These are phyloP conservation scores for Gymnocypris eckloni DNA, from an alignment of 2,797 vertebrate genomes.

Conservation along the genomic window DNA sequence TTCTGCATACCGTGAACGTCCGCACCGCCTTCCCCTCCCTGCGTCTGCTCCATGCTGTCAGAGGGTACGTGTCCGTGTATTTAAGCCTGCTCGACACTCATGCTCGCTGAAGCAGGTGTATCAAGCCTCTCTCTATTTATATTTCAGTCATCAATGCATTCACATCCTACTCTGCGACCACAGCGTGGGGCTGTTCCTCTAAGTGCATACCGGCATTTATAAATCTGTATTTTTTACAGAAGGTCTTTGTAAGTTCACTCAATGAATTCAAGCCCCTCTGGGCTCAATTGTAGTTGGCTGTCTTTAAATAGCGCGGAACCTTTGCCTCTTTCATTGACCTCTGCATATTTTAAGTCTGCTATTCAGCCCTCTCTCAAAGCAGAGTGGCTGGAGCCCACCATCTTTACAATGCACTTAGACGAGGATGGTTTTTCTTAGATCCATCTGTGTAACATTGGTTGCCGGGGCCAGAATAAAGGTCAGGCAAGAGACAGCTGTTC, in stretches of 20 bases:
- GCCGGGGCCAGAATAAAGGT: constrained; percentile 12
- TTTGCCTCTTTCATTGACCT: constrained; percentile 61
- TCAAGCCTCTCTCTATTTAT: constrained; percentile 66
- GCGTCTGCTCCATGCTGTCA: constrained; percentile 93
- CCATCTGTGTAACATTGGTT: neutral
- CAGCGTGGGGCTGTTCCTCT: constrained; percentile 17
- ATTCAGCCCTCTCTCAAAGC: constrained; percentile 20
- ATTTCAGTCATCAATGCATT: constrained; percentile 64
- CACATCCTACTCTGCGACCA: constrained; percentile 11
- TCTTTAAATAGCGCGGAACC: constrained; percentile 67
- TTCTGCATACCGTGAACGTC: constrained; percentile 87
- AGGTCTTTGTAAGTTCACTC: constrained; percentile 39
- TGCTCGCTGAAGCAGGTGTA: constrained; percentile 41
- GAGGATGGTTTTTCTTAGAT: neutral
- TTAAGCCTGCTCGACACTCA: neutral
- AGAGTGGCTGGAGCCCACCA: constrained; percentile 10
- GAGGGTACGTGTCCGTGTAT: constrained; percentile 84
- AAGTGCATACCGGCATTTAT: constrained; percentile 15
- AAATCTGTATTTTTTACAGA: constrained; percentile 30
- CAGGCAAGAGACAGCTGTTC: constrained; percentile 9
- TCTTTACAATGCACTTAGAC: constrained; percentile 1
- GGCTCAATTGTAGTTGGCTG: constrained; percentile 33
- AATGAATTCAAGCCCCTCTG: constrained; percentile 9
- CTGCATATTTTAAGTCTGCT: constrained; percentile 46
- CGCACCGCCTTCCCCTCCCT: constrained; percentile 93